Percentiles rank a stretch among this genome's conserved stretches.
Conservation (phyloP, 2,888 invertebrate genomes). For the Holacanthella duospinosa region DNA sequence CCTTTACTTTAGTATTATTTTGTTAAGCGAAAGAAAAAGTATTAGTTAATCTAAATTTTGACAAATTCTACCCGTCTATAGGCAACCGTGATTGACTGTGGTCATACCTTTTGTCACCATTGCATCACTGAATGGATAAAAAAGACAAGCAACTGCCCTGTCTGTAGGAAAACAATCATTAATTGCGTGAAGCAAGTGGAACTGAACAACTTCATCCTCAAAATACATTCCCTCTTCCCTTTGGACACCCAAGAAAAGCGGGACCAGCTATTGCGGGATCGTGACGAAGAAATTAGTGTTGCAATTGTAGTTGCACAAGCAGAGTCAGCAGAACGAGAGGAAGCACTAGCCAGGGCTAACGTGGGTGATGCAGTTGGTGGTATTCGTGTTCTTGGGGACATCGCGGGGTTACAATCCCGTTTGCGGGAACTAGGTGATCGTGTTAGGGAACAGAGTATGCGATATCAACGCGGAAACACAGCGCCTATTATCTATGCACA, state of each 20-base stretch:
- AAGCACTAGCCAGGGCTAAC: background rate
- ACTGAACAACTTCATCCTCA: background rate
- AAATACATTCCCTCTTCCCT: background rate
- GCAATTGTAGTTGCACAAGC: background rate
- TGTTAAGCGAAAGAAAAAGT: too few species aligned
- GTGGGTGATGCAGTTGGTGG: background rate
- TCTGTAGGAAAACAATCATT: background rate
- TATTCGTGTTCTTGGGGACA: too few species aligned
- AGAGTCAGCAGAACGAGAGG: background rate
- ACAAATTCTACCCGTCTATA: too few species aligned
- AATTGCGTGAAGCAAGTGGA: background rate
- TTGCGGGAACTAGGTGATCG: too few species aligned
- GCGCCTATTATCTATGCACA: too few species aligned
- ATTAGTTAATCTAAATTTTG: too few species aligned
- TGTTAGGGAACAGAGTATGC: too few species aligned
- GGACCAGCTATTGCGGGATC: background rate
- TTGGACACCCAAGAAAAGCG: background rate
- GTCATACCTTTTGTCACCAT: background rate
- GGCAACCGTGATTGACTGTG: background rate
- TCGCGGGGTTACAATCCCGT: too few species aligned
- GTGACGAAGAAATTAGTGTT: background rate
- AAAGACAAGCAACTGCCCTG: background rate
- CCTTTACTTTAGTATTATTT: too few species aligned
- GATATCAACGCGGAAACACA: too few species aligned
- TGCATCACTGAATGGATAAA: background rate